Evolutionary conservation across 2,797 vertebrate genomes (phyloP).

Genomic region (Neosilurus mollespiculum): DNA sequence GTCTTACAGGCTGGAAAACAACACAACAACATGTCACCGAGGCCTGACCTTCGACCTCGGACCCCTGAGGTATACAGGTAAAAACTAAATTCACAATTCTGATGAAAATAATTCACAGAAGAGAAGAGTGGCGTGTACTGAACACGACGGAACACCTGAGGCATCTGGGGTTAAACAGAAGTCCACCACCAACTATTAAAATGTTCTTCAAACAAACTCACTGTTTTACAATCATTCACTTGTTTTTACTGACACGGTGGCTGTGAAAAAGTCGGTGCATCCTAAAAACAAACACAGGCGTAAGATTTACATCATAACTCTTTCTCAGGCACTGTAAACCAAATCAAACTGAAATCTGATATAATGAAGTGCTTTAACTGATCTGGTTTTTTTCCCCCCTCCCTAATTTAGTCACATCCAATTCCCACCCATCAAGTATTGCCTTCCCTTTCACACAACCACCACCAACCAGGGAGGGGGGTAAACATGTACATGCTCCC

Average conservation of each 20-base stretch:
- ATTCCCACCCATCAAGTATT: too few relatives aligned
- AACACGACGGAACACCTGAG: not conserved
- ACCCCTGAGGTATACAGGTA: not conserved
- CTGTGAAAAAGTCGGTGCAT: too few relatives aligned
- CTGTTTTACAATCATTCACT: not conserved
- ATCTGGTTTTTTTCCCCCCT: too few relatives aligned
- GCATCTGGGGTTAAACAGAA: too few relatives aligned
- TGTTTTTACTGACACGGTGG: not conserved
- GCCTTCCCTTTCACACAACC: too few relatives aligned
- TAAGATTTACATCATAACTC: not conserved
- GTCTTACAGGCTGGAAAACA: slow-evolving; percentile 5
- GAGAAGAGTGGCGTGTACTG: too few relatives aligned
- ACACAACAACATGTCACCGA: slow-evolving; percentile 7
- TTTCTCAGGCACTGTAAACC: not conserved
- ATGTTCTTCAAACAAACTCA: not conserved
- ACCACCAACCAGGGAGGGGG: too few relatives aligned
- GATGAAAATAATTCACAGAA: not conserved
- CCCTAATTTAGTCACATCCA: too few relatives aligned
- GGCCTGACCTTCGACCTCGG: not conserved
- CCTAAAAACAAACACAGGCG: not conserved
- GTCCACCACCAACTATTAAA: not conserved
- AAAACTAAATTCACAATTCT: slow-evolving; percentile 9
- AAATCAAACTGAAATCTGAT: not conserved
- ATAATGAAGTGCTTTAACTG: not conserved
- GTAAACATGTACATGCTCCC: too few relatives aligned